phyloP scores from a whole-genome alignment of 2,888 invertebrate genomes.

The Lymantria monacha region DNA sequence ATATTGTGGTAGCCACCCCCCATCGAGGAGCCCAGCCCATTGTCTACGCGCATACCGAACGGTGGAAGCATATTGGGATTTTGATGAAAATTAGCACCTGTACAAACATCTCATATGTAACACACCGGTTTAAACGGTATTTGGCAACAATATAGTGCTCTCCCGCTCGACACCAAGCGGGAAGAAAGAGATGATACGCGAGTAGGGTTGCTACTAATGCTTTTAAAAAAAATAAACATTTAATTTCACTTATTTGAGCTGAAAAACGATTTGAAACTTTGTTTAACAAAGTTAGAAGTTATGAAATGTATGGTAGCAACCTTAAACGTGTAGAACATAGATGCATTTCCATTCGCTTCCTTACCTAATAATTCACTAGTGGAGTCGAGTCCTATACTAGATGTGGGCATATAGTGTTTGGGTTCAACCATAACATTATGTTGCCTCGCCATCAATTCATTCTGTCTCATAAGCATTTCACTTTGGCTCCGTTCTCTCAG shows the following conservation, averaged over 20 bases:
- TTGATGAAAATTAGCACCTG: slow-evolving; percentile 80
- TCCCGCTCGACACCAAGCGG: slow-evolving; percentile 1
- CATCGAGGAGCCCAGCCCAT: slow-evolving; percentile 28
- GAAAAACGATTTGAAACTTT: too few relatives aligned
- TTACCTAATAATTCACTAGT: slow-evolving; percentile 79
- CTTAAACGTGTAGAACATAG: neutral
- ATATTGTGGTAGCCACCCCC: slow-evolving; percentile 47
- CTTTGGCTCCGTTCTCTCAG: slow-evolving; percentile 62
- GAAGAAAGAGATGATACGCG: neutral
- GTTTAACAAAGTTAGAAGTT: neutral
- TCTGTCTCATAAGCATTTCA: slow-evolving; percentile 69
- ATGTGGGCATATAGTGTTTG: slow-evolving; percentile 67
- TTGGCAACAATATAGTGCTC: neutral
- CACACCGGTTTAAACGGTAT: slow-evolving; percentile 1
- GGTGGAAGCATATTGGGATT: slow-evolving; percentile 76
- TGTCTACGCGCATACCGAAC: slow-evolving; percentile 78
- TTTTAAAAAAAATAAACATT: too few relatives aligned
- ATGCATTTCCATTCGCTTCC: slow-evolving; percentile 8
- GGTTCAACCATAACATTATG: slow-evolving; percentile 62
- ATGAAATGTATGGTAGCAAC: neutral
- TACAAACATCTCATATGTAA: slow-evolving; percentile 24
- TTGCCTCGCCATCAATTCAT: slow-evolving; percentile 65
- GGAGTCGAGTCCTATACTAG: slow-evolving; percentile 71
- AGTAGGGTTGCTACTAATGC: neutral
- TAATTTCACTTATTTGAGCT: too few relatives aligned